Evolutionary conservation across 2,797 vertebrate species (phyloP), one percentile per base, ranked within the genome.

Genomic region (Myotis daubentonii): DNA sequence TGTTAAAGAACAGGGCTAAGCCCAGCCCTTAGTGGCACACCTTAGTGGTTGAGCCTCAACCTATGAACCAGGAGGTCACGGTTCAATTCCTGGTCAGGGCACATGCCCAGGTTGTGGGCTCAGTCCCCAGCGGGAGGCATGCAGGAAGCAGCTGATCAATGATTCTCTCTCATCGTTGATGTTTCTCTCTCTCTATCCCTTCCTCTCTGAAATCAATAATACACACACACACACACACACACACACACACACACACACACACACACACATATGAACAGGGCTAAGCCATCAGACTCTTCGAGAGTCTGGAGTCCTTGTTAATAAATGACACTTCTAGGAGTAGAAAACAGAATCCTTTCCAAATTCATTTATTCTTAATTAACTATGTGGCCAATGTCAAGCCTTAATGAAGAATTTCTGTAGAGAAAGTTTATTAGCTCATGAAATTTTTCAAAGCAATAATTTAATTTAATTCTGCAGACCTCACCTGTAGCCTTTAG

Each of bases 401-500:
- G 19, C 4, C 15, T 25, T 55, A 41, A 72, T 80, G 66, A 87
- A 44, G 80, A 57, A 68, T 36, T 89, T 80, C 81, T 51, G 49
- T 25, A 57, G 55, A 86, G 23, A 85, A 76, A 70, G 51, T 51
- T 51, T 33, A 60, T 2, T 60, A 33, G 86, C 25, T 66, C 36
- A 57, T 72, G 16, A 68, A 12, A 70, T 28, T 8, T 87, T 51
- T 76, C n/a, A 89, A 95, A 92, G 66, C 30, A 89, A n/a, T 80
- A 62, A 97, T 28, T 11, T 1, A 30, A 9, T 1, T 68, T 1
- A 30, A 9, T 1, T 68, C 23, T 81, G 33, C 7, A 10, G 57
- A 65, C 80, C 98, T 98, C 97, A 99, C 99, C 99, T 98, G 99
- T 99, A 91, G 99, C 99, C 99, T 99, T 99, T 99, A 99, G 99